Evolutionary conservation across 2,888 invertebrate species (phyloP), one percentile per base, ranked within the genome.

Genomic region (Yponomeuta evonymella): DNA sequence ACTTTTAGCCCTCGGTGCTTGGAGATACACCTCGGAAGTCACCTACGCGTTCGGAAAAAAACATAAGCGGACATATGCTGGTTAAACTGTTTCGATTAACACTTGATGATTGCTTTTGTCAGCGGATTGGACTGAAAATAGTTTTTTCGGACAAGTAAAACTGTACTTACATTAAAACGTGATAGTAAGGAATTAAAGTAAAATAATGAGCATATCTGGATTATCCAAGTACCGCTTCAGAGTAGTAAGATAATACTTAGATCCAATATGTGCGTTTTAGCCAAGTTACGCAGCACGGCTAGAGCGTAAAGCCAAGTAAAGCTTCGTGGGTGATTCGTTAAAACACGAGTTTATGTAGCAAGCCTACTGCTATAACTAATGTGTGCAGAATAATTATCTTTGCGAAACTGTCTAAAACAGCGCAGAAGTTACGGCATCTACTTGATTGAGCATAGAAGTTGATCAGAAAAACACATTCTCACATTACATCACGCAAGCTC

Each of bases 341-440:
- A 2, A 62, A 43, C 43, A 43, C 43, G 5, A 43, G 1, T 8
- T 5, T 43, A 43, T 8, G 2, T 2, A 69, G 62, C 69, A 63
- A 69, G 63, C 62, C 70, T 70, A 70, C 29, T 43, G 63, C 70
- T 67, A 71, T 62, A 68, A 71, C 63, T 71, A 73, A 84, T 88
- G 90, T 90, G 92, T 90, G 91, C 92, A 92, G 90, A 92, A 91
- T 90, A 70, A 70, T 70, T 70, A 62, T 30, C 33, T 67, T 36
- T 58, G 48, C 70, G 12, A 68, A 10, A 70, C 70, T 72, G 78
- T 77, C 81, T 82, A 79, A 67, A 75, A 78, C 78, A 77, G 78
- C 77, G 77, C 78, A 78, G 79, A 74, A 75, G 51, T 75, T 74
- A 75, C 74, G 79, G 78, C 76, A 74, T 79, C 81, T 82, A 81